These are phyloP conservation scores for Danio rerio DNA, from an alignment of 2,113 vertebrate species.

Conservation along the genomic window GRCz12tu NC_133184.1:18907001-18907500, in stretches of 20 bases:
- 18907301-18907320: conserved; percentile 56
- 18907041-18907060: conserved; percentile 29
- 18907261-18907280: conserved; percentile 39
- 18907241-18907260: conserved; percentile 43
- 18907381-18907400: conserved; percentile 5
- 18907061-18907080: conserved; percentile 44
- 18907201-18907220: conserved; percentile 23
- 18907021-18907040: not conserved
- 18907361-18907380: conserved; percentile 25
- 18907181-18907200: conserved; percentile 31
- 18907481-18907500: conserved; percentile 70
- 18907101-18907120: conserved; percentile 48
- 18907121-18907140: conserved; percentile 53
- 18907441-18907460: conserved; percentile 19
- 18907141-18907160: conserved; percentile 33
- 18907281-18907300: conserved; percentile 34
- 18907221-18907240: conserved; percentile 42
- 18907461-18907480: conserved; percentile 45
- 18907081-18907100: conserved; percentile 55
- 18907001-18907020: no score
- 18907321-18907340: conserved; percentile 42
- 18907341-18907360: conserved; percentile 18
- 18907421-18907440: not conserved
- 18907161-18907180: not conserved
- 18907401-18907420: conserved; percentile 8